Conservation (phyloP, 92 coral and sea anemone species). For the Ricordea florida region DNA sequence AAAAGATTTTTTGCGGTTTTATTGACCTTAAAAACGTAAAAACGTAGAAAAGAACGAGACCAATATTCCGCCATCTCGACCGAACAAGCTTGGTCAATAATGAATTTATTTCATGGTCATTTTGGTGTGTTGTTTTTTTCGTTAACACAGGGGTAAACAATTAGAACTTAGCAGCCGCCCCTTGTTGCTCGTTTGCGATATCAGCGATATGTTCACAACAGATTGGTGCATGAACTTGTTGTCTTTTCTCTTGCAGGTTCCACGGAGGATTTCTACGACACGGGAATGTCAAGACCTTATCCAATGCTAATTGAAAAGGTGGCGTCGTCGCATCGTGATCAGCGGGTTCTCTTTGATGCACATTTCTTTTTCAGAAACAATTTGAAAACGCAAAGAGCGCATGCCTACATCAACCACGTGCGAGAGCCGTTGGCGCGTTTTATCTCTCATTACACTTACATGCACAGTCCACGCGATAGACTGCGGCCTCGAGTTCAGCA, state of each 20-base stretch:
- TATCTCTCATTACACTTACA: constrained; percentile 69
- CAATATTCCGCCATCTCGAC: too few relatives aligned
- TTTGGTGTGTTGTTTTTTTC: too few relatives aligned
- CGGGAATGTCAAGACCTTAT: constrained; percentile 30
- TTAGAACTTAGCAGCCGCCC: too few relatives aligned
- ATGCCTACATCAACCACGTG: constrained; percentile 64
- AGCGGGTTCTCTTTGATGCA: constrained; percentile 30
- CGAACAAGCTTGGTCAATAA: too few relatives aligned
- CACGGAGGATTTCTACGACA: constrained; percentile 65
- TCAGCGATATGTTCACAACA: too few relatives aligned
- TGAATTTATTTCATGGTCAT: too few relatives aligned
- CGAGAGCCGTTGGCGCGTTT: constrained; percentile 68
- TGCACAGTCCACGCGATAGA: constrained; percentile 34
- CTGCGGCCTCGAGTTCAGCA: constrained; percentile 22
- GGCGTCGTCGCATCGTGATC: background rate
- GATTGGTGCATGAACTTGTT: too few relatives aligned
- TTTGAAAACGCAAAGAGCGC: constrained; percentile 20
- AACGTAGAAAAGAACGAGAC: too few relatives aligned
- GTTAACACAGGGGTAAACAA: too few relatives aligned
- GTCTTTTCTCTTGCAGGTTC: constrained; percentile 4
- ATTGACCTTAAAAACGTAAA: too few relatives aligned
- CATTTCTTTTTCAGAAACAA: constrained; percentile 71
- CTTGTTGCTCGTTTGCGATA: too few relatives aligned
- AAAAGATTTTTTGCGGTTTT: too few relatives aligned
- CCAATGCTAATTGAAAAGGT: constrained; percentile 16